Evolutionary conservation across 2,113 vertebrate genomes (phyloP), one percentile per base, ranked within the genome.

Genomic region (Myiagra hebetior): DNA sequence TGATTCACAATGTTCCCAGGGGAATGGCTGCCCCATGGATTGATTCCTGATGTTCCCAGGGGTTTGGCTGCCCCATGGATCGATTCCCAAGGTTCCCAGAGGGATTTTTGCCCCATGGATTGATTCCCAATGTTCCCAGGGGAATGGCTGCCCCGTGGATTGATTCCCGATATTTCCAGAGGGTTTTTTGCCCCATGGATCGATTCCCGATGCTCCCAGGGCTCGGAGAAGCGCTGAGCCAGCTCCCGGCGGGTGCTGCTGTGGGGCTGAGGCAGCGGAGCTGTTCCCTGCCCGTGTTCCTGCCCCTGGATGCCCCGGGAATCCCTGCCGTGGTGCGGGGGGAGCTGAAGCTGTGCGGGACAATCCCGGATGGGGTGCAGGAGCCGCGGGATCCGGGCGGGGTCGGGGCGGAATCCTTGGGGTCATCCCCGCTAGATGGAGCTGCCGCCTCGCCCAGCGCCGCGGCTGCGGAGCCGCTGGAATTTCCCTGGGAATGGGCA

Each of bases 371-470:
- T 8, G 89, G 16, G 11, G 6, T 2, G 10, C 9, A 18, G 18
- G 59, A 33, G 60, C 49, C 44, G 33, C 21, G 2, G 62, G 35
- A 14, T 47, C 23, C 30, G 23, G 50, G 70, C 30, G 1, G 70
- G 84, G 11, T 47, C 23, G 24, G 23, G 50, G 70, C 30, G 1
- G 70, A 72, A 53, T 69, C 64, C 5, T 2, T 8, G 85, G 73
- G 27, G 37, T 73, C 74, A 5, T 27, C 91, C 97, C 98, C 98
- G 53, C 97, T 96, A 98, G 98, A 79, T 98, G 98, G 98, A 89
- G 93, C 91, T 95, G 63, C 95, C 9, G 89, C 64, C 63, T 87
- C 81, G 6, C 21, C 27, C 62, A 9, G n/a, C 11, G 4, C 62
- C 31, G 12, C 13, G 56, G 44, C 84, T 78, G 24, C 10, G 39